These are phyloP conservation scores for Sesia apiformis DNA, from an alignment of 2,888 invertebrate species.

Conservation along the genomic window DNA sequence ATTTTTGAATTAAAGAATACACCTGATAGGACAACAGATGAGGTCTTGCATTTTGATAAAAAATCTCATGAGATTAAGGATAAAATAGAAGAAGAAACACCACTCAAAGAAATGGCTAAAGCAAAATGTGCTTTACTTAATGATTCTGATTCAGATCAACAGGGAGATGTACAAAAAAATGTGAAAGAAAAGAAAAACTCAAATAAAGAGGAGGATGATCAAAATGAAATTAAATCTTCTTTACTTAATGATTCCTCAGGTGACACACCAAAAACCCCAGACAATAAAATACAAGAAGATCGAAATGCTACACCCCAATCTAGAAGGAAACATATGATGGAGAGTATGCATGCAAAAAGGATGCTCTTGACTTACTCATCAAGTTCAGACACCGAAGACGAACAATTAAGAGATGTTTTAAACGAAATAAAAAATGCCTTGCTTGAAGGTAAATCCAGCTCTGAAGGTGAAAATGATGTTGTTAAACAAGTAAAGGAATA, in stretches of 20 bases:
- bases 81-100: constrained; percentile 5
- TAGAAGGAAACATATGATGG: constrained; percentile 38
- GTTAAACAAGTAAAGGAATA: constrained; percentile 5
- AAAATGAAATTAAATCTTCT: constrained; percentile 12
- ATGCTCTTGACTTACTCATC: constrained; percentile 44
- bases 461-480: constrained; percentile 19
- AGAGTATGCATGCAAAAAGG: constrained; percentile 50
- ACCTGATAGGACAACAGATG: constrained; percentile 2
- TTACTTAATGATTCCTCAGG: constrained; percentile 22
- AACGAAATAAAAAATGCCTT: constrained; percentile 37
- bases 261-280: constrained; percentile 14
- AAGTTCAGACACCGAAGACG: constrained; percentile 55
- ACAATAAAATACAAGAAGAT: constrained; percentile 14
- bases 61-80: not conserved
- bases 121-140: constrained; percentile 16
- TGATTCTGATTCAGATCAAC: constrained; percentile 10
- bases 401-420: constrained; percentile 26
- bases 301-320: constrained; percentile 17
- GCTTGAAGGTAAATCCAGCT: constrained; percentile 19
- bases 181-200: constrained; percentile 1
- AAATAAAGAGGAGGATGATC: not conserved
- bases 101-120: constrained; percentile 3
- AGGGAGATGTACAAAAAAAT: constrained; percentile 2
- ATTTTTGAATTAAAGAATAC: constrained; percentile 23
- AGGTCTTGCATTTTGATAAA: not conserved